phyloP scores from a whole-genome alignment of 2,888 invertebrate species.

The Notodonta ziczac region DNA sequence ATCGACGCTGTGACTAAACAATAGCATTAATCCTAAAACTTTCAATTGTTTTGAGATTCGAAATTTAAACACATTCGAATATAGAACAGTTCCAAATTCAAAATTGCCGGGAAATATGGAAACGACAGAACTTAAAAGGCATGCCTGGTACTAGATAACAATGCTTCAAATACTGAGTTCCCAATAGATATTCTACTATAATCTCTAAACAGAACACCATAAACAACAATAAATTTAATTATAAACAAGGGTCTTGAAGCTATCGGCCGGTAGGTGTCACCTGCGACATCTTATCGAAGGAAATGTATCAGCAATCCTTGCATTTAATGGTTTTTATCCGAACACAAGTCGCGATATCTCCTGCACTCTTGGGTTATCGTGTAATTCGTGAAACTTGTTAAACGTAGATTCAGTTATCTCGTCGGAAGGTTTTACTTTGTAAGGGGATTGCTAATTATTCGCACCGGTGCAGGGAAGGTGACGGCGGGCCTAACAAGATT shows the following conservation, averaged over 20 bases:
- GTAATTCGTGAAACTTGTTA: conserved; percentile 66
- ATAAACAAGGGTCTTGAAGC: conserved; percentile 3
- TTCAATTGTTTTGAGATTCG: too few relatives aligned
- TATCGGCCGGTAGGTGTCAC: not conserved
- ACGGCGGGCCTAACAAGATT: conserved; percentile 56
- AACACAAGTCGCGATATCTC: conserved; percentile 22
- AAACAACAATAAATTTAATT: conserved; percentile 6
- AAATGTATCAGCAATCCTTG: conserved; percentile 29
- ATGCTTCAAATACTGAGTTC: not conserved
- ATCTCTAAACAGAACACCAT: conserved; percentile 3
- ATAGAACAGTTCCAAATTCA: too few relatives aligned
- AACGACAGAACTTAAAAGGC: too few relatives aligned
- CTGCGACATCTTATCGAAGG: not conserved
- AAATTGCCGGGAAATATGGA: too few relatives aligned
- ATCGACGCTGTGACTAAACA: too few relatives aligned
- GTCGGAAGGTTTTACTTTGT: conserved; percentile 43
- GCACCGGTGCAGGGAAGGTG: conserved; percentile 59
- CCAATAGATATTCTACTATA: conserved; percentile 20
- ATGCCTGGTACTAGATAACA: too few relatives aligned
- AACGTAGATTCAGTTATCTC: conserved; percentile 68
- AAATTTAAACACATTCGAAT: too few relatives aligned
- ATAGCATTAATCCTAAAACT: too few relatives aligned
- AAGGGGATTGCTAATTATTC: conserved; percentile 71
- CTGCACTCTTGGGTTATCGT: conserved; percentile 39
- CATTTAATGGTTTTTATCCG: conserved; percentile 42